Evolutionary conservation across 2,113 vertebrate genomes (phyloP), one percentile per base, ranked within the genome.

Genomic region (Pteropus alecto): DNA sequence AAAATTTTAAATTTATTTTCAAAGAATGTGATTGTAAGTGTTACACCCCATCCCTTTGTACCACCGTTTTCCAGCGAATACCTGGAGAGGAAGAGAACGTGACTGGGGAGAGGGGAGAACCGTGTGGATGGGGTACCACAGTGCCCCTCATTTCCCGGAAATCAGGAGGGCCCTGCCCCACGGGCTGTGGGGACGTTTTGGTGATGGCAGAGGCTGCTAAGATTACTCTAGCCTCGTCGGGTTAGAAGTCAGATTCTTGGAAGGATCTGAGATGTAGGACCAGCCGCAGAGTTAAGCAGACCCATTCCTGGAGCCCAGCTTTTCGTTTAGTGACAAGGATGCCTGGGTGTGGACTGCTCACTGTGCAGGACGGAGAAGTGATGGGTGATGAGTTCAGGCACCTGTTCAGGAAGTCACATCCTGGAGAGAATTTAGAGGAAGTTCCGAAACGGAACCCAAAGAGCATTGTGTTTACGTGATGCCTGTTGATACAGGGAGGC

Each of bases 141-240:
- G 54, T 3, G 11, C 21, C 33, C 1, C 10, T 10, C 2, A 0
- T 35, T 48, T 35, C 58, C 84, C 48, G 33, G 51, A n/a, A 54
- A 1, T 54, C 6, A 14, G 67, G 33, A 38, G 51, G 65, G 19
- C 0, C 5, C 2, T 1, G 24, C 16, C 21, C 0, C 11, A 3
- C 1, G 5, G 7, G 41, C 7, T 43, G 0, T 5, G 0, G 67
- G 71, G 16, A 11, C 7, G 0, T n/a, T 4, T 22, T 28, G 6
- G 10, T 13, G 30, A 1, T 26, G 56, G 33, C 14, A 5, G n/a
- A 6, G 24, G n/a, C 76, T 4, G 13, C 58, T 21, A 3, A 24
- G 9, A 9, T 30, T 10, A 1, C 5, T 8, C 21, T 13, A 7
- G 18, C 54, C 21, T 35, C 1, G 0, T 22, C 16, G 58, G 24